Conservation (phyloP, 2,113 vertebrate species). For the Petrocephalus zakoni region DNA sequence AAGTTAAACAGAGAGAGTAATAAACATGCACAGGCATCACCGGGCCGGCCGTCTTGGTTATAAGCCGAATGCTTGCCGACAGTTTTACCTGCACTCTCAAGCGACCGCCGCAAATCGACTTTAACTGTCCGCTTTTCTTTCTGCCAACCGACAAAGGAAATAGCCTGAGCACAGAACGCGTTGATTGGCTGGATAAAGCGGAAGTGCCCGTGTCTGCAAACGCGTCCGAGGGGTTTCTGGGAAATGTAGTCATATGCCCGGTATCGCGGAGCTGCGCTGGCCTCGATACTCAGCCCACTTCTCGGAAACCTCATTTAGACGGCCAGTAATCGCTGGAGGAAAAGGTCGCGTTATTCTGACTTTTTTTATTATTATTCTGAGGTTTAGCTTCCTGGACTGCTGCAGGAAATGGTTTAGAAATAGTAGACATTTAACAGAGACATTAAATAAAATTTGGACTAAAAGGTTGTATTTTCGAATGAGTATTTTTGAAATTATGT, state of each 20-base stretch:
- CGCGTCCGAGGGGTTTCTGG: neutral
- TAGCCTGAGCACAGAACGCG: neutral
- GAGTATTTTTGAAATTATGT: neutral
- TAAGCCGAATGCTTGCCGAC: neutral
- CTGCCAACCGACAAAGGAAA: constrained; percentile 42
- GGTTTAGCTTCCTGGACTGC: neutral
- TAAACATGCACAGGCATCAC: neutral
- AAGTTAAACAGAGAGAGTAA: neutral
- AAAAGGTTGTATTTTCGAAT: neutral
- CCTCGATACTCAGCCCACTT: neutral
- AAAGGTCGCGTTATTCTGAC: neutral
- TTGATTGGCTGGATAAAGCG: constrained; percentile 27
- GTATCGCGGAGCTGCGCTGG: neutral
- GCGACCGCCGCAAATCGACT: constrained; percentile 27
- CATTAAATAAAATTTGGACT: neutral
- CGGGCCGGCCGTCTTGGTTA: neutral
- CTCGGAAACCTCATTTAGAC: neutral
- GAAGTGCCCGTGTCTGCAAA: neutral
- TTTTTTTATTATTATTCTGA: neutral
- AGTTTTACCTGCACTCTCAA: constrained; percentile 27
- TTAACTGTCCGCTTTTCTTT: constrained; percentile 23
- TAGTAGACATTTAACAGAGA: neutral
- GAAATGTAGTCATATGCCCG: constrained; percentile 2
- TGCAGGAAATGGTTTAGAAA: neutral
- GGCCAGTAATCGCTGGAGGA: neutral